Base-by-base conservation (phyloP, 2,113 vertebrate genomes). In the Calypte anna region DNA sequence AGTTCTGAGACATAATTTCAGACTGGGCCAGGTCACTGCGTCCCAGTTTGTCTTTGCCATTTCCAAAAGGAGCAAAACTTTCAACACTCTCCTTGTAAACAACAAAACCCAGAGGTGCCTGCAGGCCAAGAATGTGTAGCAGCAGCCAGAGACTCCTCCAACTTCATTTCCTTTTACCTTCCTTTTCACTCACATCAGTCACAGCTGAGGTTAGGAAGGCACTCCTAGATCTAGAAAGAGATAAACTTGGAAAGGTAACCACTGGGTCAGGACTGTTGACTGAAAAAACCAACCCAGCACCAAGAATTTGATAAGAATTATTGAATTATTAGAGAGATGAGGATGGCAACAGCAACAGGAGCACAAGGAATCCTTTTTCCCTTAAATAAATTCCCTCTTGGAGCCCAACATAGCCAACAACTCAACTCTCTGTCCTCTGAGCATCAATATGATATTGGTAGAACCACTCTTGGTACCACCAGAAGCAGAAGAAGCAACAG, bases 391-490 rank as follows among this genome's bases (percentile, higher is more conserved):
- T 40, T 12, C 23, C 13, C 11, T 38, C 46, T 24, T 23, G 36
- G 22, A 62, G 18, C 18, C 46, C 61, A 46, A 40, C 1, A 0
- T 10, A 7, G 46, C 16, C 30, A 13, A n/a, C 58, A 15, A 11
- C 36, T 40, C 67, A 68, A 5, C 13, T 15, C 27, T 57, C 31
- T 33, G 30, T 25, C 69, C 75, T 28, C 54, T 5, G 51, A 55
- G 31, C 0, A 1, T 54, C 0, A 6, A 24, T 11, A 23, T 0
- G 6, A 20, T 0, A 1, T 3, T 20, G 67, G 30, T 4, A 38
- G 40, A 77, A 63, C 54, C 59, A 38, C 25, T 28, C 2, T 14
- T 6, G 31, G 8, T 20, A 30, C 22, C 30, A 53, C 21, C 3
- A 55, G 58, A 31, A 44, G 25, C 25, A 51, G 54, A 3, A 91